Percentiles rank a stretch among this genome's conserved stretches.
Evolutionary conservation across 2,113 vertebrate species (phyloP).

Genomic region (Grammomys dolichurus): DNA sequence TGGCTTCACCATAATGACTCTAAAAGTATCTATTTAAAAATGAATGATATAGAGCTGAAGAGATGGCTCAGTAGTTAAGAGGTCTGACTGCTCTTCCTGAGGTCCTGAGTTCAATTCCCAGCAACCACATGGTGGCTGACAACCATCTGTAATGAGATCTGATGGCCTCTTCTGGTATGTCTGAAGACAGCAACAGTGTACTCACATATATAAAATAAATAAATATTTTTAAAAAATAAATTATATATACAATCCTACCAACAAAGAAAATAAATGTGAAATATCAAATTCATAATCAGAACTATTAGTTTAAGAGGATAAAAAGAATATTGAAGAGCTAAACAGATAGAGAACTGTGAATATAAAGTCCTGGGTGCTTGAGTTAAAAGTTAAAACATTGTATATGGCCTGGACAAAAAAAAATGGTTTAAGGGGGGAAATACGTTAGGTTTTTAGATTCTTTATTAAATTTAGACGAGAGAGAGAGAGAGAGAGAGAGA

Average conservation of each 20-base stretch:
- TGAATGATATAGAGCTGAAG: neutral
- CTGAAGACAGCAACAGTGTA: too few relatives aligned
- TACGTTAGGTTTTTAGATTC: conserved; percentile 16
- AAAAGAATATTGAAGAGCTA: neutral
- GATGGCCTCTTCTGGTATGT: too few relatives aligned
- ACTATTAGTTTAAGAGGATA: neutral
- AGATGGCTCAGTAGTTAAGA: too few relatives aligned
- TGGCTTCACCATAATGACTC: neutral
- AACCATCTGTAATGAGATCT: too few relatives aligned
- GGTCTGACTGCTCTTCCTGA: too few relatives aligned
- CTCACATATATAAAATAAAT: too few relatives aligned
- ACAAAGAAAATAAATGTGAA: neutral
- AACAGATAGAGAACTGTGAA: neutral
- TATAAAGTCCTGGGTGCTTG: neutral
- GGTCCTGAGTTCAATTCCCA: too few relatives aligned
- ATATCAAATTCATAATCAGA: conserved; percentile 43
- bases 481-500: neutral
- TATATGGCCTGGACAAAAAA: neutral
- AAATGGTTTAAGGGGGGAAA: neutral
- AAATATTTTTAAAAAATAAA: neutral
- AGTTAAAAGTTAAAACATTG: neutral
- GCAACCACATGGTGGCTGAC: too few relatives aligned
- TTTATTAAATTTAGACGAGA: neutral
- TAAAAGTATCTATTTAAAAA: neutral
- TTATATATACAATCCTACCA: neutral